Evolutionary conservation across 2,888 invertebrate species (phyloP).

Genomic region (Chrysolina oricalcia): DNA sequence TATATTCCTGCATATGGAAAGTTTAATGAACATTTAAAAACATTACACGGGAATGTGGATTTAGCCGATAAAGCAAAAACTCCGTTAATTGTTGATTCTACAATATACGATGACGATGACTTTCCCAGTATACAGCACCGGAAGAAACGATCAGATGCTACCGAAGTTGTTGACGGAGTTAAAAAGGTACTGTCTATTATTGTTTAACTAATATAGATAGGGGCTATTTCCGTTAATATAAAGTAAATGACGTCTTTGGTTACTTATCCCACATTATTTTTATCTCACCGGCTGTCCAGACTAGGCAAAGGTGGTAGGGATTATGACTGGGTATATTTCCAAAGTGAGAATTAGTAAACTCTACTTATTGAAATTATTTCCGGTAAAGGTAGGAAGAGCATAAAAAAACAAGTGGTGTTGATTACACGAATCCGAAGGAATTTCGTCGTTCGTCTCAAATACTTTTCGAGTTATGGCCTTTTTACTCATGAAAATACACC

Average conservation of each 20-base stretch:
- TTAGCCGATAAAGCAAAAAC: background rate
- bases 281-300: no score
- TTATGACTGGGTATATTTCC: no score
- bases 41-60: slow-evolving; percentile 4
- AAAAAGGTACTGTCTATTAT: slow-evolving; percentile 8
- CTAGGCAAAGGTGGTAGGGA: no score
- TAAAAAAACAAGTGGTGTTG: no score
- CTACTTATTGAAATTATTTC: no score
- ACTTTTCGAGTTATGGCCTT: no score
- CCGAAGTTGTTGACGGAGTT: slow-evolving; percentile 13
- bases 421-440: no score
- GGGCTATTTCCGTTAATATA: background rate
- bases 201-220: background rate
- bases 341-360: no score
- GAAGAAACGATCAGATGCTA: background rate
- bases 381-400: no score
- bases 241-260: background rate
- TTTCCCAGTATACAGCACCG: background rate
- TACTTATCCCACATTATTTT: background rate
- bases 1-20: background rate
- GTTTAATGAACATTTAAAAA: background rate
- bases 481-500: no score
- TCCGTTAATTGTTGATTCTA: background rate
- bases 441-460: no score
- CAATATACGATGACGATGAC: background rate